Base-by-base conservation (phyloP, 2,113 vertebrate species). In the Phoxinus phoxinus region DNA sequence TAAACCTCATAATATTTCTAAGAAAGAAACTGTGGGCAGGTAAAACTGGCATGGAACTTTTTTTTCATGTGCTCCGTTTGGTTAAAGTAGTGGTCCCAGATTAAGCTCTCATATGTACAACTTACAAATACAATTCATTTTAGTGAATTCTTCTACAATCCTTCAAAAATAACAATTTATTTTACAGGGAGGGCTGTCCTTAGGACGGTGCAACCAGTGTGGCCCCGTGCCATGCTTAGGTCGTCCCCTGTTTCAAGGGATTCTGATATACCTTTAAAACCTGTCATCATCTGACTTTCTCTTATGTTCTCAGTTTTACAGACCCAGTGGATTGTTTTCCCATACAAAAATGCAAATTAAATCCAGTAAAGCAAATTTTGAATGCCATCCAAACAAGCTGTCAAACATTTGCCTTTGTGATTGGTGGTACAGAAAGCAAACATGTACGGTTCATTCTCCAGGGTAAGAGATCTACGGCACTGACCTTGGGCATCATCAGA, bases 351-450 rank as follows among this genome's bases (percentile, higher is more conserved):
- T 71, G 65, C 65, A 21, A 82, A 30, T 21, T 21, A 21, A 48
- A 71, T 53, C 27, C 21, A 12, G 19, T 15, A 51, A 83, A 71
- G 10, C 27, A 53, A 83, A 83, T 72, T 1, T 53, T 73, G 21
- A 73, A 69, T 37, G 6, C 37, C 11, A 44, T 41, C 48, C 30
- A 83, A 83, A 83, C 30, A 71, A 83, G 35, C n/a, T 56, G 44
- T 9, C 15, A 41, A 19, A 65, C 11, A 81, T 81, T 63, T 63
- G 23, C 56, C 32, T 65, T 56, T 56, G 30, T 2, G 25, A 35
- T 21, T 3, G 1, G 65, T 44, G 4, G 37, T n/a, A 10, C 35
- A 23, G 21, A 44, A 44, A 72, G 67, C 3, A 72, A n/a, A 72
- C 69, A 23, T 25, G 3, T 59, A 25, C 58, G 25, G 7, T n/a